phyloP scores from a whole-genome alignment of 2,113 vertebrate species.

The Ondatra zibethicus region DNA sequence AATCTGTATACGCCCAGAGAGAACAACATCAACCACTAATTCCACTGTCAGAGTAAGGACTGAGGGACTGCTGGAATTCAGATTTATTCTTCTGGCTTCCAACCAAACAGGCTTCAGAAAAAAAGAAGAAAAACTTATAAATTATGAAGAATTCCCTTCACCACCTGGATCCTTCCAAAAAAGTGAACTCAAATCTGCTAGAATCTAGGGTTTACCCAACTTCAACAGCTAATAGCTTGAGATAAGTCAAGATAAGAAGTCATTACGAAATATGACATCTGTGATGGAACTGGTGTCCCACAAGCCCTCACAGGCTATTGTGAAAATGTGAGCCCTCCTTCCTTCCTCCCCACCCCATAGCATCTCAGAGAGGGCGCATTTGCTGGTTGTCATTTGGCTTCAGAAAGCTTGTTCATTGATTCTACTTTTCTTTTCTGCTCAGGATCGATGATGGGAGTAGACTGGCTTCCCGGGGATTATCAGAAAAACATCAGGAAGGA shows the following conservation, averaged over 20 bases:
- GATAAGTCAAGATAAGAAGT: slow-evolving; percentile 35
- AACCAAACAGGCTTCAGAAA: slow-evolving; percentile 75
- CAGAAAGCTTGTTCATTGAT: background rate
- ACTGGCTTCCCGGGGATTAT: background rate
- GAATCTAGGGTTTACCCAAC: slow-evolving; percentile 68
- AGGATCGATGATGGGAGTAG: background rate
- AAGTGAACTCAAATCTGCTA: slow-evolving; percentile 58
- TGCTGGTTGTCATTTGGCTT: no score
- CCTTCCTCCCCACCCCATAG: rapidly evolving
- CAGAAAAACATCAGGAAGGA: background rate
- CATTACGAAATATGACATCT: slow-evolving; percentile 45
- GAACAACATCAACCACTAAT: slow-evolving; percentile 20
- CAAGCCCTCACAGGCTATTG: slow-evolving; percentile 61
- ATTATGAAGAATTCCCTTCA: slow-evolving; percentile 54
- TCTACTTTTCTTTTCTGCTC: background rate
- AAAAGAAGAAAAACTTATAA: slow-evolving; percentile 33
- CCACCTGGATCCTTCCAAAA: slow-evolving; percentile 45
- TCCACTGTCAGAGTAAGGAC: slow-evolving; percentile 25
- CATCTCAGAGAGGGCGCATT: background rate
- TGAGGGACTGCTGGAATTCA: slow-evolving; percentile 67
- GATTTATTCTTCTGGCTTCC: slow-evolving; percentile 73
- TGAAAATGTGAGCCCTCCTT: background rate
- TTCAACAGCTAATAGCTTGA: slow-evolving; percentile 31
- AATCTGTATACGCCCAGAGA: background rate
- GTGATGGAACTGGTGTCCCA: slow-evolving; percentile 37